phyloP scores from a whole-genome alignment of 2,888 invertebrate genomes.

The Metacarcinus magister region DNA sequence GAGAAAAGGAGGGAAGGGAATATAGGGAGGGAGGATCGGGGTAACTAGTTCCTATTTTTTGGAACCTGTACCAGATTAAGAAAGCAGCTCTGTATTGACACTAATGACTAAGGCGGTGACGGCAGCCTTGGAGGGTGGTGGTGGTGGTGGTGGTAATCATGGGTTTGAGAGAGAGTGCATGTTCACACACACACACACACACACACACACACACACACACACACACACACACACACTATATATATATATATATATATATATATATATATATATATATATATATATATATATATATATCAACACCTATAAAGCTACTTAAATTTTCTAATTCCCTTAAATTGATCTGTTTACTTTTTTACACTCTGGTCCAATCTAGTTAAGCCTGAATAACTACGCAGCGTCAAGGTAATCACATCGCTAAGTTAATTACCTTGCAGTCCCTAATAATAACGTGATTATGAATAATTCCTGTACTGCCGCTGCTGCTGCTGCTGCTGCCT shows the following conservation, averaged over 20 bases:
- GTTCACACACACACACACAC: neutral
- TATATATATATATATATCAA: neutral
- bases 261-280: constrained; percentile 17
- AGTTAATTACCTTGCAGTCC: constrained; percentile 3
- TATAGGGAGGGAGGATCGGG: no score
- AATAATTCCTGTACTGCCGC: neutral
- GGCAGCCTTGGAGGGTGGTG: neutral
- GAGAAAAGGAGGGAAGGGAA: neutral
- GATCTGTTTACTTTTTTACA: neutral
- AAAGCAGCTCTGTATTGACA: neutral
- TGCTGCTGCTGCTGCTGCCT: neutral
- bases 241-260: neutral
- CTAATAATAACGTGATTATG: constrained; percentile 17
- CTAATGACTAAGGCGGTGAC: neutral
- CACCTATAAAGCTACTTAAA: neutral
- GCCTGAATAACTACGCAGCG: neutral
- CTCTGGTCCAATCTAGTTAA: neutral
- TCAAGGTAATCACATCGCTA: neutral
- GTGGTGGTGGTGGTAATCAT: neutral
- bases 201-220: neutral
- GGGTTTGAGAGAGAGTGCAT: neutral
- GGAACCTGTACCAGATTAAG: neutral
- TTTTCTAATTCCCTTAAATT: no score
- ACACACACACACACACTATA: neutral
- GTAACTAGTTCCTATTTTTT: no score